Evolutionary conservation across 2,113 vertebrate species (phyloP).

Genomic region (Macquaria ambigua): DNA sequence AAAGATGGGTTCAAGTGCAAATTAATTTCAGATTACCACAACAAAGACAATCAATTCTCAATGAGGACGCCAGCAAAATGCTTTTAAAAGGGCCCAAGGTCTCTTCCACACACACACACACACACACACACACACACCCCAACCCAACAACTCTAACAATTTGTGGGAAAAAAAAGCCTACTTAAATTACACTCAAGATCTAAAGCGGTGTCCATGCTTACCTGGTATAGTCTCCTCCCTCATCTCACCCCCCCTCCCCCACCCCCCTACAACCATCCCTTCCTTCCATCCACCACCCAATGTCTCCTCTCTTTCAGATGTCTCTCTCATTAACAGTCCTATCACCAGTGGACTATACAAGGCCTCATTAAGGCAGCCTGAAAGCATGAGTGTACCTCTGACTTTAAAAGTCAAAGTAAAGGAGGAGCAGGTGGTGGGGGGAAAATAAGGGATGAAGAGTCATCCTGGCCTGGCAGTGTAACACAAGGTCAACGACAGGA

Average conservation of each 20-base stretch:
- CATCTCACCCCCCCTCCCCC: constrained; percentile 10
- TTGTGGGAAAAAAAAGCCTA: constrained; percentile 86
- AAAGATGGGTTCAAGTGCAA: constrained; percentile 99
- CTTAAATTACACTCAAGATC: constrained; percentile 92
- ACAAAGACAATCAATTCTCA: constrained; percentile 96
- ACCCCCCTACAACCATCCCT: neutral
- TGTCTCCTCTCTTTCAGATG: constrained; percentile 66
- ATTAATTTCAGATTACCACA: constrained; percentile 99
- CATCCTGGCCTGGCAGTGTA: constrained; percentile 69
- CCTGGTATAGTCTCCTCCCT: constrained; percentile 71
- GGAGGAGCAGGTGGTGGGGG: constrained; percentile 66
- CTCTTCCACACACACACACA: constrained; percentile 60
- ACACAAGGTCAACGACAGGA: constrained; percentile 66
- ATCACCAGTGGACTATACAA: constrained; percentile 65
- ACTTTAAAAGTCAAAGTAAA: constrained; percentile 78
- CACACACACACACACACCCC: constrained; percentile 11
- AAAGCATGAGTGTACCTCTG: constrained; percentile 68
- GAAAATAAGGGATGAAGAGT: constrained; percentile 56
- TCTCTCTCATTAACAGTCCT: constrained; percentile 81
- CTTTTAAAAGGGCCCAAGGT: constrained; percentile 89
- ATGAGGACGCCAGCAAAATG: constrained; percentile 91
- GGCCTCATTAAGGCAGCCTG: constrained; percentile 81
- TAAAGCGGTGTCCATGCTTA: constrained; percentile 85
- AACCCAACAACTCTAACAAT: constrained; percentile 76
- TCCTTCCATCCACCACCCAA: constrained; percentile 43